Evolutionary conservation across 1,140 invertebrate species (phyloP).

Genomic region (Hormaphis cornu): DNA sequence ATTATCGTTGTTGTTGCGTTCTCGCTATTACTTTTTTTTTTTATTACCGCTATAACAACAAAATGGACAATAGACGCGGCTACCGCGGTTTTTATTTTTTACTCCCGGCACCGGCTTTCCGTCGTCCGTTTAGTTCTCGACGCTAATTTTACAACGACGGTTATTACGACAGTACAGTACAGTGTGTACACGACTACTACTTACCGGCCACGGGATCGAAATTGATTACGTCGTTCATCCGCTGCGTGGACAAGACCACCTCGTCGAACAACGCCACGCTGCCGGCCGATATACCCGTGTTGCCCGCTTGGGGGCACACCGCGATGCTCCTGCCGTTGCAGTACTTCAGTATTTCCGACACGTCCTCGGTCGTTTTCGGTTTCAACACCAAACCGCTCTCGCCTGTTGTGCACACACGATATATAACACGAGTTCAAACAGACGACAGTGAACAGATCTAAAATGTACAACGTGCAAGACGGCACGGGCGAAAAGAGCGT

Average conservation of each 20-base stretch:
- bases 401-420: slow-evolving; percentile 46
- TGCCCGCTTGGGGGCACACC: slow-evolving; percentile 90
- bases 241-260: slow-evolving; percentile 73
- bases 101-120: no score
- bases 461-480: background rate
- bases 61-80: no score
- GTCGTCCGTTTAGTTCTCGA: background rate
- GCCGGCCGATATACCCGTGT: slow-evolving; percentile 86
- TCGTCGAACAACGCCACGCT: slow-evolving; percentile 95
- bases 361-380: slow-evolving; percentile 77
- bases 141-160: background rate
- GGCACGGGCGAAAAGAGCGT: background rate
- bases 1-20: no score
- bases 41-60: no score
- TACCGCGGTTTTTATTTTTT: no score
- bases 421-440: background rate
- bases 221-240: slow-evolving; percentile 82
- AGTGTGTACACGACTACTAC: slow-evolving; percentile 35
- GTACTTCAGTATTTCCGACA: slow-evolving; percentile 74
- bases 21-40: no score
- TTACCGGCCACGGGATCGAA: slow-evolving; percentile 74
- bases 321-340: slow-evolving; percentile 78
- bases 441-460: background rate
- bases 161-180: background rate
- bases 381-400: slow-evolving; percentile 61